phyloP scores from a whole-genome alignment of 2,113 vertebrate genomes.

The Setophaga coronata region DNA sequence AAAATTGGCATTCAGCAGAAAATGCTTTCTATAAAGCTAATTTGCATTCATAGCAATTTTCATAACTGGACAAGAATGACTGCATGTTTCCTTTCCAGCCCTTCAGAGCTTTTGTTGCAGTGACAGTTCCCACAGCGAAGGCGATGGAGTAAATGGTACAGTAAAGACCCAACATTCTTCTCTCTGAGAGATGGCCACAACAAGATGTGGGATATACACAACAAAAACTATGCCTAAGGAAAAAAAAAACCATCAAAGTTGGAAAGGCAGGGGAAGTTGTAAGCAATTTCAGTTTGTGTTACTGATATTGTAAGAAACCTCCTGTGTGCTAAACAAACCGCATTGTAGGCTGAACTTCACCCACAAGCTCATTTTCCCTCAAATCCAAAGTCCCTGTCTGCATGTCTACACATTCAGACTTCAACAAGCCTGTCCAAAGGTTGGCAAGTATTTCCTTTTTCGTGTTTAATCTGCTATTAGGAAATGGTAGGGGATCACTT shows the following conservation, averaged over 20 bases:
- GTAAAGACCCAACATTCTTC: not conserved
- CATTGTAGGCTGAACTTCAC: not conserved
- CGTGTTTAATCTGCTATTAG: not conserved
- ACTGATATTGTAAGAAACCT: not conserved
- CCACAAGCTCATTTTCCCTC: not conserved
- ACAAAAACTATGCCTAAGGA: not conserved
- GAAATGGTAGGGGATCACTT: not conserved
- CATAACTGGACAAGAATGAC: not conserved
- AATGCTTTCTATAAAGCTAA: not conserved
- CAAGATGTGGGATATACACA: not conserved
- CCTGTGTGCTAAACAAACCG: not conserved
- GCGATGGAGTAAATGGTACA: not conserved
- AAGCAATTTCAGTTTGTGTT: not conserved
- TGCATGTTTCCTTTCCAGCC: not conserved
- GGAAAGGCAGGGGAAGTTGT: not conserved
- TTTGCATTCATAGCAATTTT: conserved; percentile 33
- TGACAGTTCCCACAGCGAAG: conserved; percentile 7
- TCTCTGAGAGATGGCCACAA: not conserved
- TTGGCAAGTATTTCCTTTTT: not conserved
- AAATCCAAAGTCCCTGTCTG: not conserved
- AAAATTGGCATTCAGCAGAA: not conserved
- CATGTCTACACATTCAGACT: not conserved
- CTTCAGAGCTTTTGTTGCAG: not conserved
- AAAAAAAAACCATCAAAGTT: not conserved
- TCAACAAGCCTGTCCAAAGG: not conserved